These are phyloP conservation scores for Digitonthophagus gazella DNA, from an alignment of 2,888 invertebrate species.

Conservation along the genomic window DNA sequence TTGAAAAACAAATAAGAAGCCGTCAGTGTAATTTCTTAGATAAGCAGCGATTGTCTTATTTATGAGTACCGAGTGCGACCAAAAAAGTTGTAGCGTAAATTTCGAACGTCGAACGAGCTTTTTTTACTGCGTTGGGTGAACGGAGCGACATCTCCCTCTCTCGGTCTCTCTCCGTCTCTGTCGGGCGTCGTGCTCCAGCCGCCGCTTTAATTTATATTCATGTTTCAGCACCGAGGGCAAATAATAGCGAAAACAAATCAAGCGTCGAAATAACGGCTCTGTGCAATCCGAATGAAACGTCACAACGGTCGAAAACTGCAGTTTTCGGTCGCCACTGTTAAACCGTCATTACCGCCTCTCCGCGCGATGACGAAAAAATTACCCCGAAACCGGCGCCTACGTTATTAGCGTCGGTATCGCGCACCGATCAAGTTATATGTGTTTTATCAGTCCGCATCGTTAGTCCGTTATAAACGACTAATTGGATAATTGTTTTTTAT, in stretches of 20 bases:
- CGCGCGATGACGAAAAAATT: neutral
- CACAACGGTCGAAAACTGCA: neutral
- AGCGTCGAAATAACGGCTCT: slow-evolving; percentile 8
- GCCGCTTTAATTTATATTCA: slow-evolving; percentile 15
- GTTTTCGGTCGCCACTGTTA: neutral
- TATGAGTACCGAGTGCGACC: neutral
- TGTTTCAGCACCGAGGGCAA: slow-evolving; percentile 16
- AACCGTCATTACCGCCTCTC: neutral
- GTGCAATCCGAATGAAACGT: slow-evolving; percentile 3
- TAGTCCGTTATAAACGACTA: neutral
- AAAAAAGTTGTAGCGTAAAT: slow-evolving; percentile 14
- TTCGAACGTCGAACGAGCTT: slow-evolving; percentile 1
- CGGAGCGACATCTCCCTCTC: neutral
- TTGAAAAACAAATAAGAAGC: slow-evolving; percentile 2
- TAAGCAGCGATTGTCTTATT: slow-evolving; percentile 14
- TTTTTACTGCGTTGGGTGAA: neutral
- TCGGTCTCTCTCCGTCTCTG: neutral
- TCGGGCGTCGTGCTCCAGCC: neutral
- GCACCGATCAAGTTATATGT: neutral
- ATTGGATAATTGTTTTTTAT: neutral
- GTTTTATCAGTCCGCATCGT: neutral
- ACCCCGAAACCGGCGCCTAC: neutral
- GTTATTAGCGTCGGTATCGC: neutral
- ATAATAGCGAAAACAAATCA: slow-evolving; percentile 17
- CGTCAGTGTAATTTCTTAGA: slow-evolving; percentile 14